Conservation (phyloP, 2,888 invertebrate species). For the Ariolimax columbianus region DNA sequence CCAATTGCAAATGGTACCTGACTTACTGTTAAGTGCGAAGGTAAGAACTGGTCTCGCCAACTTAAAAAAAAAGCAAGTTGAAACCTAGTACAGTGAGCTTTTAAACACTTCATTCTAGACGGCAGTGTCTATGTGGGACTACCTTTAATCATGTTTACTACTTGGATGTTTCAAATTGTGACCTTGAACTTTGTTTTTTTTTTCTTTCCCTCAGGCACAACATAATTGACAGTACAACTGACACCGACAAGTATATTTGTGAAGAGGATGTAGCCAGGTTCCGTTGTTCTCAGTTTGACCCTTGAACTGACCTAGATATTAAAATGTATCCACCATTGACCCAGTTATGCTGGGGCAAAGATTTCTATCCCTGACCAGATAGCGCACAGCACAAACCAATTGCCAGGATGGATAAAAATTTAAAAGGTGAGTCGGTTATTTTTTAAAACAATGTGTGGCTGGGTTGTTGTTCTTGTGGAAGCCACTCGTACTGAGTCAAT, state of each 20-base stretch:
- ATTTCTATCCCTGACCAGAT: constrained; percentile 23
- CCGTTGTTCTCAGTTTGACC: not conserved
- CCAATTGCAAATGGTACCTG: no score
- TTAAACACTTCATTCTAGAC: no score
- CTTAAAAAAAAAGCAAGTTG: no score
- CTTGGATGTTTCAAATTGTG: no score
- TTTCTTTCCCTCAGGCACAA: not conserved
- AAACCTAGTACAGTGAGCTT: no score
- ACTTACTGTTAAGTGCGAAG: no score
- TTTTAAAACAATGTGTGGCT: no score
- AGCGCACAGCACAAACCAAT: not conserved
- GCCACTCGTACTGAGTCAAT: no score
- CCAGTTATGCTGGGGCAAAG: constrained; percentile 19
- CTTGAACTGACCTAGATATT: not conserved
- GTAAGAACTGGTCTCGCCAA: no score
- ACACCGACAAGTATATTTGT: not conserved
- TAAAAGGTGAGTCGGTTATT: constrained; percentile 26
- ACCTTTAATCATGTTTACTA: no score
- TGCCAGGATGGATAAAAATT: constrained; percentile 38
- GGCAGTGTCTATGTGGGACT: no score
- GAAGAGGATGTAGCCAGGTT: not conserved
- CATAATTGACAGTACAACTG: not conserved
- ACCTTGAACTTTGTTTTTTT: not conserved
- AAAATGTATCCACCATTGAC: constrained; percentile 9
- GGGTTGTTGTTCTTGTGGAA: no score